These are phyloP conservation scores for Saccostrea glomerata DNA, from an alignment of 1,140 invertebrate genomes.

Conservation along the genomic window DNA sequence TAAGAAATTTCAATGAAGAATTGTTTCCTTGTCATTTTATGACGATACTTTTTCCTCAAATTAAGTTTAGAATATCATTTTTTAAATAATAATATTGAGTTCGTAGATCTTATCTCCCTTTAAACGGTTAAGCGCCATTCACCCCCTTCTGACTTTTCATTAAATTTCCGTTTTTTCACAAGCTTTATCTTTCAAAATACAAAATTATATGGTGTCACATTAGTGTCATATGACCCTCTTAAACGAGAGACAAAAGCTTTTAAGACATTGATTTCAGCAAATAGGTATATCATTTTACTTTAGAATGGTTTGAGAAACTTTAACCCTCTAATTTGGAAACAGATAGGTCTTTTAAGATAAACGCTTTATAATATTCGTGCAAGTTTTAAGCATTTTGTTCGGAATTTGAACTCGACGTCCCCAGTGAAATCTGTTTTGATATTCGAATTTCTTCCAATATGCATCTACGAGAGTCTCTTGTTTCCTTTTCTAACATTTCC, in stretches of 20 bases:
- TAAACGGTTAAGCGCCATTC: neutral
- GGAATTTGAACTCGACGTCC: neutral
- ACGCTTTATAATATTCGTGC: slow-evolving; percentile 18
- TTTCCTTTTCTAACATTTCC: too few relatives aligned
- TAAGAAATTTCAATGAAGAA: neutral
- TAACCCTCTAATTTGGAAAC: slow-evolving; percentile 31
- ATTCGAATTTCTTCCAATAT: too few relatives aligned
- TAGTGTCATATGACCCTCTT: slow-evolving; percentile 8
- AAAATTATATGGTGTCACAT: neutral
- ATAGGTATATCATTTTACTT: slow-evolving; percentile 34
- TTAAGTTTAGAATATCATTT: neutral
- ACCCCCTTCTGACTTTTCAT: neutral
- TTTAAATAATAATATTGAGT: neutral
- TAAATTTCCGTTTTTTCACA: neutral
- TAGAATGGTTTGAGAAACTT: neutral
- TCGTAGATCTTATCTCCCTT: neutral
- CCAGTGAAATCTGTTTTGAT: too few relatives aligned
- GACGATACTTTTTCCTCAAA: neutral
- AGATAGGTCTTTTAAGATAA: slow-evolving; percentile 29
- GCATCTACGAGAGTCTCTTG: neutral
- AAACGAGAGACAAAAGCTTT: slow-evolving; percentile 17
- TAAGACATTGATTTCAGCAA: slow-evolving; percentile 16
- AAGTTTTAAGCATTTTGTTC: slow-evolving; percentile 22
- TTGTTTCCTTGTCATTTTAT: neutral
- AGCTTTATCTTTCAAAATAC: neutral